Evolutionary conservation across 2,888 invertebrate species (phyloP), one percentile per base, ranked within the genome.

Genomic region (Liodrosophila aerea): DNA sequence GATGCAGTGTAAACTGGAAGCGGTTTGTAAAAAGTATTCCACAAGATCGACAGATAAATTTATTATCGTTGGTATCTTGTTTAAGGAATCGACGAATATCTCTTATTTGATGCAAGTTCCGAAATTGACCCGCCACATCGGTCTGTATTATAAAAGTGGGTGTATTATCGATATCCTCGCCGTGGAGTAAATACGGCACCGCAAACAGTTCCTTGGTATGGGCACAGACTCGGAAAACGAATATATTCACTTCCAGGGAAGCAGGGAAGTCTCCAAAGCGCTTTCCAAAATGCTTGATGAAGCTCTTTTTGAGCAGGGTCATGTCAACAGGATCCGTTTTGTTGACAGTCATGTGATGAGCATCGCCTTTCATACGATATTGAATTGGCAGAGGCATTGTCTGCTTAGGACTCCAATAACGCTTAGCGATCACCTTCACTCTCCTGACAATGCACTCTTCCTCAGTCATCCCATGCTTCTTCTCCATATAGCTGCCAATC

Each of bases 71-170:
- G 4, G 27, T n/a, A 12, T 62, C 63, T 2, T 41, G 5, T 0
- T 58, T 37, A 0, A 83, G 49, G 30, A 83, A 85, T 11, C 52
- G 39, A 0, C 57, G 50, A 0, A 83, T 34, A 47, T 83, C 64
- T 1, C 40, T 34, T 7, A 83, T 71, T 40, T 77, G 60, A 2
- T 70, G 58, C 11, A 85, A 31, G 1, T 75, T 71, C 1, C 30
- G 46, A 60, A 83, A 76, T 7, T 52, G 34, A 0, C 81, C 87
- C 0, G 30, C 29, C 2, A 85, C 68, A 36, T 84, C 64, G 4
- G 73, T 63, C 18, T 80, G 59, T 3, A 86, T 69, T 2, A 83
- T 50, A 46, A 68, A 83, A 7, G 76, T 80, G 15, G 82, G 75
- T 1, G 74, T 81, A 1, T 47, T 65, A 7, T 49, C 34, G n/a